Conservation (phyloP, 2,113 vertebrate species). For the Glaucidium brasilianum region DNA sequence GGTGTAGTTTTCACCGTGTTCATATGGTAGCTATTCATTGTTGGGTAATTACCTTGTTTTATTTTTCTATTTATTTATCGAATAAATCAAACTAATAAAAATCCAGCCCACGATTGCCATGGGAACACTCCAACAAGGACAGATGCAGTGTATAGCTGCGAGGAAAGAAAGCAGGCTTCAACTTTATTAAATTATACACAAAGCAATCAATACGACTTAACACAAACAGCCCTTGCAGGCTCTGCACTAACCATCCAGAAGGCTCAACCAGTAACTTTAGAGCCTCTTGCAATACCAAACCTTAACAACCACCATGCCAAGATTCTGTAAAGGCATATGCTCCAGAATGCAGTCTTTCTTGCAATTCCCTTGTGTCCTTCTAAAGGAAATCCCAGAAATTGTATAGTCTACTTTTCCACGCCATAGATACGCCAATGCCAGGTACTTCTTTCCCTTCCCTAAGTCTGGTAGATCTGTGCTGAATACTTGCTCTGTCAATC, state of each 20-base stretch:
- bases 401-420: background rate
- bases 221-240: slow-evolving; percentile 40
- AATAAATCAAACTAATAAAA: slow-evolving; percentile 80
- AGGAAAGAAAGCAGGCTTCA: slow-evolving; percentile 48
- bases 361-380: background rate
- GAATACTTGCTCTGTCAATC: background rate
- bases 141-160: slow-evolving; percentile 52
- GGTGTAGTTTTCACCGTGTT: slow-evolving; percentile 50
- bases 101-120: slow-evolving; percentile 65
- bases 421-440: background rate
- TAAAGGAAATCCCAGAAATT: background rate
- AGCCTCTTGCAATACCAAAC: background rate
- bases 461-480: background rate
- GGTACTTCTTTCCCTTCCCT: background rate
- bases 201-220: slow-evolving; percentile 68
- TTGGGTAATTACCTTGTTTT: slow-evolving; percentile 73
- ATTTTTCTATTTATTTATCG: slow-evolving; percentile 79
- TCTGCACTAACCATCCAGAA: background rate
- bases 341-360: background rate
- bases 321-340: background rate
- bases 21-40: slow-evolving; percentile 69
- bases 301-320: background rate
- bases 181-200: slow-evolving; percentile 63
- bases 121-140: slow-evolving; percentile 73
- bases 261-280: background rate